Percentiles rank a stretch among this genome's conserved stretches.
These are phyloP conservation scores for Nycticorax nycticorax DNA, from an alignment of 2,113 vertebrate species.

Conservation along the genomic window DNA sequence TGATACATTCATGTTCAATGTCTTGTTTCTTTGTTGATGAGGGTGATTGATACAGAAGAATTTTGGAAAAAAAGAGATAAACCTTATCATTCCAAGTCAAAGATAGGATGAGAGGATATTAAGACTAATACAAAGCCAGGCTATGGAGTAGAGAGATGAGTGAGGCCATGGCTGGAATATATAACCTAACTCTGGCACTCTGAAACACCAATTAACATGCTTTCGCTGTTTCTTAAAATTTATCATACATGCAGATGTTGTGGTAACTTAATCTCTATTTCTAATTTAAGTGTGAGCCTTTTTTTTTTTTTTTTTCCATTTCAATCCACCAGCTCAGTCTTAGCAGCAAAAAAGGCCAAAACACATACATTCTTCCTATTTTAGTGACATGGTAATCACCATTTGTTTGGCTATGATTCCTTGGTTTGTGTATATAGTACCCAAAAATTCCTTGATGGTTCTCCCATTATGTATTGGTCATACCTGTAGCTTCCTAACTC, in stretches of 20 bases:
- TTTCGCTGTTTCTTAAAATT: neutral
- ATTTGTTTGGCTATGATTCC: neutral
- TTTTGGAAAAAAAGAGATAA: neutral
- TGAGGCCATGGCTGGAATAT: neutral
- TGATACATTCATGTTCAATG: neutral
- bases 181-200: neutral
- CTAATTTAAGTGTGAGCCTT: rapidly evolving
- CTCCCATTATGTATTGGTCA: neutral
- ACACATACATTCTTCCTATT: neutral
- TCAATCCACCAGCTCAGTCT: neutral
- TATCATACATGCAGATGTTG: neutral
- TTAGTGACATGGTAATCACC: neutral
- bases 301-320: neutral
- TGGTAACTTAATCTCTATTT: too few species aligned
- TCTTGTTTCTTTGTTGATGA: neutral
- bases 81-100: neutral
- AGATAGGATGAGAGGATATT: neutral
- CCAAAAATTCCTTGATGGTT: neutral
- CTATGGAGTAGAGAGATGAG: neutral
- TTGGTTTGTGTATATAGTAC: neutral
- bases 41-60: neutral
- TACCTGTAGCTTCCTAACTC: neutral
- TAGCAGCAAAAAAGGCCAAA: neutral
- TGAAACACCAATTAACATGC: neutral
- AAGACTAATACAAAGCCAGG: neutral